Percentiles rank a stretch among this genome's conserved stretches.
Evolutionary conservation across 2,113 vertebrate species (phyloP).

Genomic region (Chaetorhynchus papuensis): DNA sequence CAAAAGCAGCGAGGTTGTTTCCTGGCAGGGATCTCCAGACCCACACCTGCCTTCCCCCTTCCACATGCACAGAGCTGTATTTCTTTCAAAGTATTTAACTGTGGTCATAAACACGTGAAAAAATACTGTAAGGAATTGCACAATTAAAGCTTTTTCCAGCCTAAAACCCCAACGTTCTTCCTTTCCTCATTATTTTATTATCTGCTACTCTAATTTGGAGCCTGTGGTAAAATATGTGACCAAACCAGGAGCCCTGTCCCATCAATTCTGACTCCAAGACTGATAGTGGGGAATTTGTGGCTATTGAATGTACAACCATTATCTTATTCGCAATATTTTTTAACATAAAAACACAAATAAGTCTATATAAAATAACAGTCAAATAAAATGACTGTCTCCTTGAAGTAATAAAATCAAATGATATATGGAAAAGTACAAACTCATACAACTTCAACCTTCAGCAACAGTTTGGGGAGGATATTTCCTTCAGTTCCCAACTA

Average conservation of each 20-base stretch:
- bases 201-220: not conserved
- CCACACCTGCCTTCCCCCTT: not conserved
- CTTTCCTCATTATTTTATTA: not conserved
- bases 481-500: not conserved
- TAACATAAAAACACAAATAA: not conserved
- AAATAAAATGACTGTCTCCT: not conserved
- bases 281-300: not conserved
- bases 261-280: not conserved
- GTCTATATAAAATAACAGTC: not conserved
- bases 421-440: not conserved
- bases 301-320: not conserved
- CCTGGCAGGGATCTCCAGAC: not conserved
- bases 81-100: not conserved
- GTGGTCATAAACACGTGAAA: not conserved
- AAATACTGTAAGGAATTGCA: not conserved
- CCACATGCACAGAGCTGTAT: not conserved
- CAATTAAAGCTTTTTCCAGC: not conserved
- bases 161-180: not conserved
- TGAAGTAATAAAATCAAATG: not conserved
- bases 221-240: not conserved
- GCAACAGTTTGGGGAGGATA: not conserved
- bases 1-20: not conserved
- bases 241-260: not conserved
- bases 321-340: not conserved
- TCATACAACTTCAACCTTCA: not conserved